A percentile compares a stretch with the other conserved stretches of the same genome.
Conservation (phyloP, 2,888 invertebrate species). For the Timandra comae region DNA sequence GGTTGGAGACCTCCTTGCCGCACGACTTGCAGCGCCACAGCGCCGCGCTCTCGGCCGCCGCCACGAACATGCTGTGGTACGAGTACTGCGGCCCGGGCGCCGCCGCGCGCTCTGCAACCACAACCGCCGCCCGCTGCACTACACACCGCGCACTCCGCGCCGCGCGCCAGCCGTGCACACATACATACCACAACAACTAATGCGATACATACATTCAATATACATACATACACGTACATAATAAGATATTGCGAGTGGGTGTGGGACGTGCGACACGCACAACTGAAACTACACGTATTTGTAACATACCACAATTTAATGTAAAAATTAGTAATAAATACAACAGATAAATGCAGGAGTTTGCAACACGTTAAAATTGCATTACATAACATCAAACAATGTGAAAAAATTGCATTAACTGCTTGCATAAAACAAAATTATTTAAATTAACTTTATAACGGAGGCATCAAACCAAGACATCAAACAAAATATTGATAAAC, state of each 20-base stretch:
- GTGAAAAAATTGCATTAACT: conserved; percentile 76
- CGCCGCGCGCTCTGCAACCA: conserved; percentile 20
- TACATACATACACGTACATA: conserved; percentile 25
- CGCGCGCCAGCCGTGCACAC: conserved; percentile 11
- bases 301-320: conserved; percentile 85
- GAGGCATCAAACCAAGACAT: conserved; percentile 77
- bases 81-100: conserved; percentile 71
- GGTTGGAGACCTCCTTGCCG: conserved; percentile 90
- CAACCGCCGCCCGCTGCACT: conserved; percentile 16
- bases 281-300: conserved; percentile 75
- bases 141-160: conserved; percentile 14
- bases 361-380: conserved; percentile 78
- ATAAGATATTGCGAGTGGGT: conserved; percentile 43
- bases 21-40: conserved; percentile 89
- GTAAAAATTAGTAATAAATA: conserved; percentile 84
- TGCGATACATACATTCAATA: neutral
- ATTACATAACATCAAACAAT: conserved; percentile 78
- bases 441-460: conserved; percentile 71
- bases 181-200: conserved; percentile 12
- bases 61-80: conserved; percentile 90
- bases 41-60: conserved; percentile 82
- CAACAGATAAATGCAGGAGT: conserved; percentile 81
- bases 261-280: conserved; percentile 55
- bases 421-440: conserved; percentile 76
- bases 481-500: conserved; percentile 69